Evolutionary conservation across 2,797 vertebrate species (phyloP).

Genomic region (Argya squamiceps): DNA sequence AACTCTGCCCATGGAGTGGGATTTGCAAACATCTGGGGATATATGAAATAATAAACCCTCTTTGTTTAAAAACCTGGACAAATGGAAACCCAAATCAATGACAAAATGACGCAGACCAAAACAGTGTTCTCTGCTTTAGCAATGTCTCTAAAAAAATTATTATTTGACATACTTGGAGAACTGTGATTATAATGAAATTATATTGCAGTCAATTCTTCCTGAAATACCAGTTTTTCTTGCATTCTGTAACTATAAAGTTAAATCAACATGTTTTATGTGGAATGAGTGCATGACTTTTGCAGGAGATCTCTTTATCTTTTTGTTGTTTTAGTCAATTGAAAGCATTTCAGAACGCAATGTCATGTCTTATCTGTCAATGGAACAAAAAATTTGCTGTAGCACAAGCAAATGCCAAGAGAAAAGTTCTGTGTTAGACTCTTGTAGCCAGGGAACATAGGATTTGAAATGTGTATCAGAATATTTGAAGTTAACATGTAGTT

Average conservation of each 20-base stretch:
- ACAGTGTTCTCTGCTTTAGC: background rate
- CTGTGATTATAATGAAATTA: background rate
- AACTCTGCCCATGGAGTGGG: background rate
- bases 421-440: background rate
- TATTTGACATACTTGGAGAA: background rate
- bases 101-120: background rate
- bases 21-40: background rate
- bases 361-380: background rate
- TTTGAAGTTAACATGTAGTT: rapidly evolving
- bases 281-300: rapidly evolving
- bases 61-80: too few species aligned
- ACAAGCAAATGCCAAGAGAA: background rate
- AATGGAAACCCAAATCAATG: background rate
- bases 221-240: background rate
- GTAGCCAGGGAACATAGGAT: background rate
- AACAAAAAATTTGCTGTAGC: background rate
- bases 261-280: rapidly evolving
- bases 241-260: background rate
- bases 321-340: background rate
- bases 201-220: background rate
- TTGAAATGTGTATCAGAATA: background rate
- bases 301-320: background rate
- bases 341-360: background rate
- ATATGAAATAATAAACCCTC: background rate
- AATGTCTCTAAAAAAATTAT: background rate